Percentiles rank a stretch among this genome's conserved stretches.
These are phyloP conservation scores for Enteromius viviparus DNA, from an alignment of 2,797 vertebrate genomes.

Conservation along the genomic window DNA sequence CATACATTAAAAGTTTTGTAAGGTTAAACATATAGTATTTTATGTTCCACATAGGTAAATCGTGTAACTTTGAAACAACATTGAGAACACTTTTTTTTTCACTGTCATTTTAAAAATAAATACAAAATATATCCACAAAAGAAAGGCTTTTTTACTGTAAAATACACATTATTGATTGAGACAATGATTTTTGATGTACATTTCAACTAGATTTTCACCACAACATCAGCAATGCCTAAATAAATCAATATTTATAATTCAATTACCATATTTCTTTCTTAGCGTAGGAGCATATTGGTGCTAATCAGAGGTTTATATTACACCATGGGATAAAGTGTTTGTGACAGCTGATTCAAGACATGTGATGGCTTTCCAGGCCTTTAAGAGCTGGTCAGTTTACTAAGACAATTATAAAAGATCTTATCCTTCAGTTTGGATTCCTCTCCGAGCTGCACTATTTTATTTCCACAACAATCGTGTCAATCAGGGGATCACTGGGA, in stretches of 20 bases:
- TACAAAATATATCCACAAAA: not conserved
- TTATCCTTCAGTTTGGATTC: not conserved
- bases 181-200: not conserved
- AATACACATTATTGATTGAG: not conserved
- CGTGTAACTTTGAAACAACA: not conserved
- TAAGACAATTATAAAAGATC: not conserved
- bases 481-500: not conserved
- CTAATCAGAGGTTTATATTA: not conserved
- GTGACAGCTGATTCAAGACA: not conserved
- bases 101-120: not conserved
- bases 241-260: not conserved
- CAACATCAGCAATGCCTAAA: not conserved
- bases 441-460: not conserved
- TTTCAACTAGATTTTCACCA: not conserved
- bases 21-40: not conserved
- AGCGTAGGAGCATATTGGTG: not conserved
- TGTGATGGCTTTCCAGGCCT: not conserved
- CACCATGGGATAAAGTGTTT: not conserved
- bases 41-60: not conserved
- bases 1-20: not conserved
- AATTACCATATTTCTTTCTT: not conserved
- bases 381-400: not conserved
- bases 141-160: not conserved
- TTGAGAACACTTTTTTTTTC: too few relatives aligned
- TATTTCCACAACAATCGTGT: not conserved